Evolutionary conservation across 2,113 vertebrate genomes (phyloP), one percentile per base, ranked within the genome.

Genomic region (Psephotus haematonotus): DNA sequence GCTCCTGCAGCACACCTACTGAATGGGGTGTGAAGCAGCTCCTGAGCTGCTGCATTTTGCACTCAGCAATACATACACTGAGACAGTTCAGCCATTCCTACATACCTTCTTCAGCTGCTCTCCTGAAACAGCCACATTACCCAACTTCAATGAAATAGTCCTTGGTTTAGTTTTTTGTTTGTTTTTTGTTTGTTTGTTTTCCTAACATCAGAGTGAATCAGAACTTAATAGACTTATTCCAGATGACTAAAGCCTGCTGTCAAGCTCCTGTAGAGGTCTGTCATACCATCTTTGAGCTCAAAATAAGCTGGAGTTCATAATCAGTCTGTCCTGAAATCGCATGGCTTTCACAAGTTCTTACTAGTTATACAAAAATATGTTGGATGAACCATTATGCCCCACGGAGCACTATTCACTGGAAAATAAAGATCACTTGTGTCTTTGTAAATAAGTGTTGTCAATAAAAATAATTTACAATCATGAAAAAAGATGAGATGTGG

Each of bases 1-100:
- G 41, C 29, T 80, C 17, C 59, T 0, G 0, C 35, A 10, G 57
- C 35, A 15, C 19, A 3, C 0, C 2, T 57, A 25, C 17, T 29
- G 47, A 44, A 8, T 3, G 5, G 50, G 17, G 2, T 60, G 39
- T 35, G 47, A 63, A 64, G 67, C 60, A 92, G 75, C 52, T 82
- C 52, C 79, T 31, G 11, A 43, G 23, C 2, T 9, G 33, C 9
- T 2, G 0, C 15, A 7, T 5, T 49, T 33, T 72, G 31, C 19
- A 14, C 15, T 8, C 68, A 59, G 77, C 17, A 49, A 0, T 17
- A 27, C 1, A 1, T 24, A 10, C 4, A 5, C 17, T 19, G 50
- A 53, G 57, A 8, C 8, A 15, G 17, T 39, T 69, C 41, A 57
- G 68, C 46, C 4, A 1, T 31, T 85, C 50, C 35, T 67, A 14